Conservation (phyloP, 2,113 vertebrate species). For the Octodon degus region DNA sequence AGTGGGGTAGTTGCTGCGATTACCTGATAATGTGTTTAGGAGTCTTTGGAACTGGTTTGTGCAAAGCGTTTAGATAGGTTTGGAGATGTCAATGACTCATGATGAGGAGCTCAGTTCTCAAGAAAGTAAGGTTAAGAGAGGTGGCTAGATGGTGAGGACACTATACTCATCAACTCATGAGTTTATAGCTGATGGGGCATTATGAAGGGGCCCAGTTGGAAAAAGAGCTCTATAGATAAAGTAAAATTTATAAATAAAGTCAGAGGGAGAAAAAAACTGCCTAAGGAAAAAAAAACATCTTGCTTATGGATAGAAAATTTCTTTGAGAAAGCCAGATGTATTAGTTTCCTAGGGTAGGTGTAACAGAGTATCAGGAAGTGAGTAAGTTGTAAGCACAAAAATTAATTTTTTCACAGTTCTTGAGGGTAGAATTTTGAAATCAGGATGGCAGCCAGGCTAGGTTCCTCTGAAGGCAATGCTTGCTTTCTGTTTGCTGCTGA, state of each 20-base stretch:
- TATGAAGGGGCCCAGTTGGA: not conserved
- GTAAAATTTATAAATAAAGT: not conserved
- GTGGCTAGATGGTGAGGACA: not conserved
- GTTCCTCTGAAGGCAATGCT: not conserved
- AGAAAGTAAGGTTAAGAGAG: not conserved
- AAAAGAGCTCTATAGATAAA: not conserved
- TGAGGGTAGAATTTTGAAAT: not conserved
- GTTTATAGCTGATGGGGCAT: not conserved
- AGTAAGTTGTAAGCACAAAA: not conserved
- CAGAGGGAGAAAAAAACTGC: not conserved
- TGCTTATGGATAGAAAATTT: not conserved
- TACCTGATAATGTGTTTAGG: not conserved
- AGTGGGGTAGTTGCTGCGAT: not conserved
- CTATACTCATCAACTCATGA: not conserved
- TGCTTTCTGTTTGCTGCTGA: not conserved
- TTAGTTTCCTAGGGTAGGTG: not conserved
- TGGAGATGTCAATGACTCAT: not conserved
- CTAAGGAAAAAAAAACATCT: not conserved
- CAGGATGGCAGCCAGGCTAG: not conserved
- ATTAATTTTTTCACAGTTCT: not conserved
- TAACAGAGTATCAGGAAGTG: not conserved
- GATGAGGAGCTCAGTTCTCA: not conserved
- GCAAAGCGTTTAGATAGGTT: not conserved
- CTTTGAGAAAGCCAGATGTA: not conserved
- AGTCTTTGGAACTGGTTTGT: not conserved